Evolutionary conservation across 2,797 vertebrate species (phyloP).

Genomic region (Cephalopachus bancanus): DNA sequence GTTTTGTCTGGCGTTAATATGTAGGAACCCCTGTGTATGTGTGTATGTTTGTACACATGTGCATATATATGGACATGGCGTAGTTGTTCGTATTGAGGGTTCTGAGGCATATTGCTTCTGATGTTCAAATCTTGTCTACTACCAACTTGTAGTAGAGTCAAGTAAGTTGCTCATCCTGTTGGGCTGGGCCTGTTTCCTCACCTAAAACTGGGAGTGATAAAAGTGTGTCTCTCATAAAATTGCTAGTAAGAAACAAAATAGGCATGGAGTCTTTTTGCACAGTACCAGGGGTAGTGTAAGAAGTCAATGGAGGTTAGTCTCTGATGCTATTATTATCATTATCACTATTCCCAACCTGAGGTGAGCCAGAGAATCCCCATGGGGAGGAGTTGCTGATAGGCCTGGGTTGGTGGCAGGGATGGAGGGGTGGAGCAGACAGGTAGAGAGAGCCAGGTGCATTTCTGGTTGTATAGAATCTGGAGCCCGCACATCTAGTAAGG

Average conservation of each 20-base stretch:
- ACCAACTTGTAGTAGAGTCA: too few relatives aligned
- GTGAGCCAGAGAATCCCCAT: not conserved
- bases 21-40: not conserved
- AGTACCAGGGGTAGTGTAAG: not conserved
- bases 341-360: not conserved
- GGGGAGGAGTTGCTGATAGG: not conserved
- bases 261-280: not conserved
- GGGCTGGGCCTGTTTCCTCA: not conserved
- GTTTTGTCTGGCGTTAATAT: not conserved
- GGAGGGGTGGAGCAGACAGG: not conserved
- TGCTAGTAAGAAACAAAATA: not conserved
- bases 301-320: not conserved
- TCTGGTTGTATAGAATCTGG: not conserved
- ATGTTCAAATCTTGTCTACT: not conserved
- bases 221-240: not conserved
- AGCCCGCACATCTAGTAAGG: not conserved
- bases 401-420: not conserved
- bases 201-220: not conserved
- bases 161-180: not conserved
- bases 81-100: rapidly evolving
- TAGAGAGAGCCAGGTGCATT: not conserved
- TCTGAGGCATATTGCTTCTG: not conserved
- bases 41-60: too few relatives aligned
- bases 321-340: not conserved
- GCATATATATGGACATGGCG: rapidly evolving